Percentiles rank a stretch among this genome's conserved stretches.
Evolutionary conservation across 2,113 vertebrate species (phyloP).

Genomic region (Coreoperca whiteheadi): DNA sequence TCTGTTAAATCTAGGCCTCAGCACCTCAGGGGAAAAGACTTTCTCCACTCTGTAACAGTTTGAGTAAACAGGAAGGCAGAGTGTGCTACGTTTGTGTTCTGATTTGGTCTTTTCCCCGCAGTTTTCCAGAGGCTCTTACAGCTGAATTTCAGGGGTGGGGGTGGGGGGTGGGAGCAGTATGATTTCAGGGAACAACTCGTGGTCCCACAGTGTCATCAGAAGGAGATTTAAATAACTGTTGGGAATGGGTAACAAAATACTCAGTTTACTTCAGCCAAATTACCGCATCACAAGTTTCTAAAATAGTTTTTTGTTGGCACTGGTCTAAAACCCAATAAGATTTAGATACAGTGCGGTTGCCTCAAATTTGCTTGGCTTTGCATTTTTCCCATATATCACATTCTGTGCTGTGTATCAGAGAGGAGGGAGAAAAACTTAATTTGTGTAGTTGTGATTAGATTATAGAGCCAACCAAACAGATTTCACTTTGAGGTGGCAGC

Average conservation of each 20-base stretch:
- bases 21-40: conserved; percentile 19
- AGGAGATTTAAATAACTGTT: conserved; percentile 9
- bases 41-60: conserved; percentile 28
- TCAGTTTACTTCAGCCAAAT: neutral
- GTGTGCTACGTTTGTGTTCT: conserved; percentile 4
- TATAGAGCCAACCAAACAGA: neutral
- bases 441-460: neutral
- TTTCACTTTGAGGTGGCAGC: neutral
- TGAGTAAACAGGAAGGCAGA: conserved; percentile 43
- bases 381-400: neutral
- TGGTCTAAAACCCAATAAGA: neutral
- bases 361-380: neutral
- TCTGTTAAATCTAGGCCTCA: conserved; percentile 52
- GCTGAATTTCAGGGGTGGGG: neutral
- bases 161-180: neutral
- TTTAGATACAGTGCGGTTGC: neutral
- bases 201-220: neutral
- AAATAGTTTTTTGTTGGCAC: conserved; percentile 15
- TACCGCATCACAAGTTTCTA: conserved; percentile 7
- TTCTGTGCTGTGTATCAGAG: neutral
- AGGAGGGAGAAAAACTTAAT: neutral
- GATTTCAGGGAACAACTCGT: conserved; percentile 20
- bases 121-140: neutral
- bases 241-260: neutral
- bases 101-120: conserved; percentile 22